phyloP scores from a whole-genome alignment of 2,113 vertebrate species.

The Noturus placidus region DNA sequence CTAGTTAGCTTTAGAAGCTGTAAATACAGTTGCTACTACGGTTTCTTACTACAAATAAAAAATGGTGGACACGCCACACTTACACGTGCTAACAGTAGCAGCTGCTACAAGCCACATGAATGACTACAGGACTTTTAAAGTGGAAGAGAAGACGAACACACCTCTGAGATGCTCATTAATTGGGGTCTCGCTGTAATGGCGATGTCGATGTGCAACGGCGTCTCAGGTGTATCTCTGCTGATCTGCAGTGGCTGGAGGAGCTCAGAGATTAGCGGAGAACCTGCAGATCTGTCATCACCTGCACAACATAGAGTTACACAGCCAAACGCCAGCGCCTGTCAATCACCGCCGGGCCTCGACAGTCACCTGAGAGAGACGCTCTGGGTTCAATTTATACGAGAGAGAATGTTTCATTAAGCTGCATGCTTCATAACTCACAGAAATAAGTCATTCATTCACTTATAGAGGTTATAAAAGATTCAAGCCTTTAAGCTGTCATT shows the following conservation, averaged over 20 bases:
- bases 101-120: not conserved
- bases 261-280: slow-evolving; percentile 74
- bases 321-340: slow-evolving; percentile 65
- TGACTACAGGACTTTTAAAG: not conserved
- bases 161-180: slow-evolving; percentile 82
- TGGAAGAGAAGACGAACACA: slow-evolving; percentile 50
- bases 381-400: slow-evolving; percentile 21
- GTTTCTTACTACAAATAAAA: not conserved
- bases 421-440: slow-evolving; percentile 8
- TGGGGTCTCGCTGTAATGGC: slow-evolving; percentile 73
- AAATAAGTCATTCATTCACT: not conserved
- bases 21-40: not conserved
- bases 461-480: not conserved
- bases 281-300: slow-evolving; percentile 81
- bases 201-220: slow-evolving; percentile 71
- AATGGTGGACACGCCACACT: not conserved
- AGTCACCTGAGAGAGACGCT: slow-evolving; percentile 37
- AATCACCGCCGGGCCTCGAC: slow-evolving; percentile 56
- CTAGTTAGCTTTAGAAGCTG: not conserved
- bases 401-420: slow-evolving; percentile 21
- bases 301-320: slow-evolving; percentile 69
- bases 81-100: not conserved
- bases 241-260: slow-evolving; percentile 72
- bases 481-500: not conserved
- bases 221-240: slow-evolving; percentile 72